Base-by-base conservation (phyloP, 2,113 vertebrate species). In the rat (Rattus norvegicus) region DNA sequence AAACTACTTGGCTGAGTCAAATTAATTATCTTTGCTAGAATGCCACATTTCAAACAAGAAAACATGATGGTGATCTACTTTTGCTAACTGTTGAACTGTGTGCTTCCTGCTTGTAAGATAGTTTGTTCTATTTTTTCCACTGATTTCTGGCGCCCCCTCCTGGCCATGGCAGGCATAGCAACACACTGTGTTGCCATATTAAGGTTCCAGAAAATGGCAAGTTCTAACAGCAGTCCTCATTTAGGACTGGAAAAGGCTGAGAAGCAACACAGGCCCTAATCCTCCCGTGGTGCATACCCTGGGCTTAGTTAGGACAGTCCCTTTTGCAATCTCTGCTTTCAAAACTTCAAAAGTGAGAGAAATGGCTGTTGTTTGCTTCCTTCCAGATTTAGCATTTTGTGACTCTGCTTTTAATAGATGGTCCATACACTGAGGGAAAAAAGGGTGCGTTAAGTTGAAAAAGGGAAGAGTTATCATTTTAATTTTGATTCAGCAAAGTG, bases 401-500 rank as follows among this genome's bases (percentile, higher is more conserved):
- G 56, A 81, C 88, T 75, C 63, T 65, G 30, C 52, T 14, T 89
- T 86, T 30, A 83, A 83, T 16, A 1, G 24, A 61, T 88, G 70
- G 1, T 81, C 43, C 0, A 19, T 33, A 59, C 49, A 70, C 16
- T 90, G 36, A 90, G 88, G 54, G 52, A 39, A 4, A 67, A 56
- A 43, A 5, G 92, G 11, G 1, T 63, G 0, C 30, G 12, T 30
- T 43, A 75, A 5, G 67, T 80, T 63, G 12, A 43, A 91, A 73
- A 91, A 24, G 13, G 33, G 36, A 39, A 84, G 19, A 2, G 61
- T 33, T 20, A 13, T 49, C 1, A 75, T 61, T 86, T 88, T 79
- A 47, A 90, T 92, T 95, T 93, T 77, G 43, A 88, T 59, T 7
- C 52, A 76, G 54, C 4, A 79, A n/a, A 83, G 80, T 72, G 20